phyloP scores from a whole-genome alignment of 2,797 vertebrate genomes.

The Anguilla obscura region DNA sequence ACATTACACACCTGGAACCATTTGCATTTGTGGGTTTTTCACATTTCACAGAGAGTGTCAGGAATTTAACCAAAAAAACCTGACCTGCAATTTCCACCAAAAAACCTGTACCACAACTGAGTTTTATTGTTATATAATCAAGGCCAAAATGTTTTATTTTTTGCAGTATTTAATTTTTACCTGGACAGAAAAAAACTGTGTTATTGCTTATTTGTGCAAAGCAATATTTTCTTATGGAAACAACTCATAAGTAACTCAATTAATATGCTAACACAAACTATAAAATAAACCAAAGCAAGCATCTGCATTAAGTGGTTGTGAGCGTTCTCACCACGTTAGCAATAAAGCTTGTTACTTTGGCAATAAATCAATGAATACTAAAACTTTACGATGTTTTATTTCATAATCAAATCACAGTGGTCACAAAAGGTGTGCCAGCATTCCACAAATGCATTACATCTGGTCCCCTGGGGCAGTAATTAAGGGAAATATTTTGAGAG shows the following conservation, averaged over 20 bases:
- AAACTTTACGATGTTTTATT: neutral
- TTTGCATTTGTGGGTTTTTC: neutral
- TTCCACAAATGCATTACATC: neutral
- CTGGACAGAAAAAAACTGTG: neutral
- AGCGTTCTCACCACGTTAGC: neutral
- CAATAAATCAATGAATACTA: slow-evolving; percentile 3
- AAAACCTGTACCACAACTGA: neutral
- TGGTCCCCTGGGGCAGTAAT: neutral
- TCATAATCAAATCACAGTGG: slow-evolving; percentile 12
- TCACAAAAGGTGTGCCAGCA: slow-evolving; percentile 18
- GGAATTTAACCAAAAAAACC: neutral
- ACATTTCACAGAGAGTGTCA: neutral
- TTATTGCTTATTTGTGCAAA: neutral
- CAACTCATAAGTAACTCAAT: neutral
- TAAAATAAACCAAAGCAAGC: neutral
- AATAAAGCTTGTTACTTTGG: neutral
- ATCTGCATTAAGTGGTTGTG: neutral
- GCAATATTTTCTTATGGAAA: neutral
- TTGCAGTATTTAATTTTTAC: neutral
- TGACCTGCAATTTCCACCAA: neutral
- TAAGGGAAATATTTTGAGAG: slow-evolving; percentile 1
- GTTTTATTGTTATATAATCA: neutral
- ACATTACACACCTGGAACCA: neutral
- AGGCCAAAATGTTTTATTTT: neutral
- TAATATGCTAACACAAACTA: neutral